Conservation (phyloP, 2,797 vertebrate species). For the Rhyacichthys aspro region DNA sequence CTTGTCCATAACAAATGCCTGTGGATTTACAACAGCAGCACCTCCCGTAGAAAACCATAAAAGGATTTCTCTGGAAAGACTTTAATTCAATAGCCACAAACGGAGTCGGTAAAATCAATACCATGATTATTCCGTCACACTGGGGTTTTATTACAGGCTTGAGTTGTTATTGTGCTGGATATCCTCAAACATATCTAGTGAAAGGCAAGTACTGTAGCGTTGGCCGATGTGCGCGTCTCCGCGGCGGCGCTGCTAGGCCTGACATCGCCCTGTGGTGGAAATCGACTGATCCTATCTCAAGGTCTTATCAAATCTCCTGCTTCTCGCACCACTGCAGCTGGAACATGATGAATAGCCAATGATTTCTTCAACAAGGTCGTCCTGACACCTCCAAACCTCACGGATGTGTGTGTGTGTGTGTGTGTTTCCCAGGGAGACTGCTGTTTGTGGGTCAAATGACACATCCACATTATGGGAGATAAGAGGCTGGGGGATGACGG, state of each 20-base stretch:
- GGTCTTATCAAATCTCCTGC: conserved; percentile 47
- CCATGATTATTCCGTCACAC: conserved; percentile 1
- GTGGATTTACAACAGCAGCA: too few species aligned
- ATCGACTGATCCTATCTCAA: conserved; percentile 32
- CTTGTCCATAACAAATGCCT: too few species aligned
- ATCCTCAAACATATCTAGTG: not conserved
- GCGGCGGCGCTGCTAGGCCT: not conserved
- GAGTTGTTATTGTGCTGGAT: not conserved
- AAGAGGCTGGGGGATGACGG: conserved; percentile 25
- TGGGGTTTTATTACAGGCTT: not conserved
- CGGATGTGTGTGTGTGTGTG: not conserved
- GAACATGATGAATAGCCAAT: conserved; percentile 51
- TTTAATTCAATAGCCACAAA: not conserved
- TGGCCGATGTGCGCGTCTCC: not conserved
- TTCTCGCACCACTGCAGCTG: conserved; percentile 25
- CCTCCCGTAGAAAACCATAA: not conserved
- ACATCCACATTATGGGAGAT: conserved; percentile 48
- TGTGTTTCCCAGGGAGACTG: conserved; percentile 21
- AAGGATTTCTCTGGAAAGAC: conserved; percentile 1
- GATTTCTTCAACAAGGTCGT: conserved; percentile 65
- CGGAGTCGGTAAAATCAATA: not conserved
- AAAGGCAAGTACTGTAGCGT: not conserved
- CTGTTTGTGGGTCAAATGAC: conserved; percentile 44
- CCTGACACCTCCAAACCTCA: conserved; percentile 23
- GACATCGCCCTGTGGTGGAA: conserved; percentile 3